Evolutionary conservation across 2,113 vertebrate genomes (phyloP).

Genomic region (Capra hircus): DNA sequence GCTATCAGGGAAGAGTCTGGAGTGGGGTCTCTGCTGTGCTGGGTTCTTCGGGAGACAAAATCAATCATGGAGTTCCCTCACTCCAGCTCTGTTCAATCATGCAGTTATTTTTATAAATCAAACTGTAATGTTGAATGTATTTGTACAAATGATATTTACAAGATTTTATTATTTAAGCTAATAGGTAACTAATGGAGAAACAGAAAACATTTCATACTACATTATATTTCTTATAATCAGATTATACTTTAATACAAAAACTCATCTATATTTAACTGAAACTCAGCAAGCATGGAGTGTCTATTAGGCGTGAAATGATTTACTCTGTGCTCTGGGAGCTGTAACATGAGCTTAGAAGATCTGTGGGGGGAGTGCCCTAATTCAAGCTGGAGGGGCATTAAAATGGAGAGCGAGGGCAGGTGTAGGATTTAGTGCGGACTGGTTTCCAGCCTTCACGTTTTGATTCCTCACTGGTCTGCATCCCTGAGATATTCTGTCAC

Average conservation of each 20-base stretch:
- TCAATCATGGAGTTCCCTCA: background rate
- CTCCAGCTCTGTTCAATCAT: background rate
- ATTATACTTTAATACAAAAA: background rate
- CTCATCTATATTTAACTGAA: background rate
- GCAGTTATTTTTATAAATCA: background rate
- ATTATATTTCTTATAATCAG: background rate
- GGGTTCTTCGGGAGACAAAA: background rate
- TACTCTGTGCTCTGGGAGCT: background rate
- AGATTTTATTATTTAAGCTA: background rate
- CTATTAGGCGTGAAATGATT: background rate
- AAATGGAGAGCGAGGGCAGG: accelerated
- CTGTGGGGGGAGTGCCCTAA: background rate
- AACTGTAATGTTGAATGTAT: background rate
- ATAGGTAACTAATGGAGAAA: background rate
- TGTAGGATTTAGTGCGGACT: background rate
- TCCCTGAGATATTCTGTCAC: background rate
- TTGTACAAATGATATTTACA: background rate
- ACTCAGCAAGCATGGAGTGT: background rate
- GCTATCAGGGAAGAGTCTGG: background rate
- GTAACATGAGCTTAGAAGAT: background rate
- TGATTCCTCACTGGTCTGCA: background rate
- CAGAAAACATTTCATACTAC: background rate
- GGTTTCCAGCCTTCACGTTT: background rate
- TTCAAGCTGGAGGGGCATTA: background rate
- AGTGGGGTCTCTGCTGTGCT: background rate